phyloP scores from a whole-genome alignment of 1,140 invertebrate genomes.

The Drosophila pallidifrons region DNA sequence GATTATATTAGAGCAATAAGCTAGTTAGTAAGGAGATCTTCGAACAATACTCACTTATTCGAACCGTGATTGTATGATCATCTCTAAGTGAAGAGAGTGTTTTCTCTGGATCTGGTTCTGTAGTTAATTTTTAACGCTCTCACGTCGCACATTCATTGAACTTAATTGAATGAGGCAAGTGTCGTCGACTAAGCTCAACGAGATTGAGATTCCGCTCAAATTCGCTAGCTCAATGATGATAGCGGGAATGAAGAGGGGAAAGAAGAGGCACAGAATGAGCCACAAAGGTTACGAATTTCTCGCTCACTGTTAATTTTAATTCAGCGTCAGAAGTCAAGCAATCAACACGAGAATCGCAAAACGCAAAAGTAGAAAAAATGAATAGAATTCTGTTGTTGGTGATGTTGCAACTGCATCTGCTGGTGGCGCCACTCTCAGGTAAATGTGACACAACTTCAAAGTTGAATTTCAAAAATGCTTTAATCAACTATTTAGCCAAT shows the following conservation, averaged over 20 bases:
- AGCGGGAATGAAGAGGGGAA: neutral
- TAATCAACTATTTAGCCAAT: constrained; percentile 23
- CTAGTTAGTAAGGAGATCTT: too few species aligned
- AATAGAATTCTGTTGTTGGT: constrained; percentile 19
- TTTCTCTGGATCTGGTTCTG: neutral
- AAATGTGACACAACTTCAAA: neutral
- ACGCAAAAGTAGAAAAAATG: constrained; percentile 12
- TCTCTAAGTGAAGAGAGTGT: constrained; percentile 1
- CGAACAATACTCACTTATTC: too few species aligned
- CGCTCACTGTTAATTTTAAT: constrained; percentile 19
- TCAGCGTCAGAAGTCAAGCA: constrained; percentile 16
- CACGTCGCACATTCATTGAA: constrained; percentile 16
- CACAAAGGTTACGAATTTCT: constrained; percentile 38
- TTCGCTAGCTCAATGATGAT: neutral
- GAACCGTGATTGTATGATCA: neutral
- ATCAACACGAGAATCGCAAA: constrained; percentile 22
- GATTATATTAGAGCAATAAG: too few species aligned
- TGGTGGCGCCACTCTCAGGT: constrained; percentile 34
- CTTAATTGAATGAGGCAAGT: constrained; percentile 41
- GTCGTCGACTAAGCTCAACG: constrained; percentile 15
- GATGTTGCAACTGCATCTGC: constrained; percentile 11
- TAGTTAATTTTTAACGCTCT: constrained; percentile 1
- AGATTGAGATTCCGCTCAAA: constrained; percentile 31
- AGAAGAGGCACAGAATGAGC: neutral
- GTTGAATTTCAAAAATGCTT: neutral